Base-by-base conservation (phyloP, 1,140 invertebrate species). In the Lithobius niger region DNA sequence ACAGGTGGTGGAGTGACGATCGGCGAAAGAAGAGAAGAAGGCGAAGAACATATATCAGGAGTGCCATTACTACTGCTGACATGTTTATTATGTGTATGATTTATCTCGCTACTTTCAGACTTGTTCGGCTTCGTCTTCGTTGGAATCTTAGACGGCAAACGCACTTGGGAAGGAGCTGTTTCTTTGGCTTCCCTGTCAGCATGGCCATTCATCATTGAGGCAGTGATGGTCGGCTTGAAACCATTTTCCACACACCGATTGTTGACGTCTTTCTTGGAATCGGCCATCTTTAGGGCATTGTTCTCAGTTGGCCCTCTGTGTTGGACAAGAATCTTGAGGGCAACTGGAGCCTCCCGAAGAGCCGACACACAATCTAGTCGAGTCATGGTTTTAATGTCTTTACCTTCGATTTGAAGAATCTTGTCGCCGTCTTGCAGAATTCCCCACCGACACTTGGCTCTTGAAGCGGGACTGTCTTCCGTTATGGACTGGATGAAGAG, bases 401-500 rank as follows among this genome's bases (percentile, higher is more conserved):
- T 72, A 15, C 79, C 81, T 69, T 92, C 88, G 42, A 96, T 91
- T 61, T 80, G 78, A 19, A 93, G 66, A 57, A 96, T 86, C 74
- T 92, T 86, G 69, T 96, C 90, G 6, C 88, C 88, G 56, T 89
- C 82, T 52, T 76, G 78, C 42, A 86, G 69, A 60, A 75, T 76
- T 25, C 82, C 88, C 88, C 86, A 92, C 31, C 81, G 84, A 61
- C 81, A 81, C 61, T 73, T 74, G 47, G 82, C 84, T 59, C 81
- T 77, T 47, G 84, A 85, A 4, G 89, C 88, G 6, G 90, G 90
- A 67, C 88, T 91, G 56, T 88, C 83, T 25, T 82, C 77, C 22
- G 88, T 87, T 66, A 90, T 88, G 60, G 86, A 90, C 65, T 94
- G 88, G 52, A 95, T 88, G 51, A 88, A 83, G 19, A 95, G 74